Evolutionary conservation across 1,140 invertebrate genomes (phyloP), one percentile per base, ranked within the genome.

Genomic region (Caenorhabditis latens): DNA sequence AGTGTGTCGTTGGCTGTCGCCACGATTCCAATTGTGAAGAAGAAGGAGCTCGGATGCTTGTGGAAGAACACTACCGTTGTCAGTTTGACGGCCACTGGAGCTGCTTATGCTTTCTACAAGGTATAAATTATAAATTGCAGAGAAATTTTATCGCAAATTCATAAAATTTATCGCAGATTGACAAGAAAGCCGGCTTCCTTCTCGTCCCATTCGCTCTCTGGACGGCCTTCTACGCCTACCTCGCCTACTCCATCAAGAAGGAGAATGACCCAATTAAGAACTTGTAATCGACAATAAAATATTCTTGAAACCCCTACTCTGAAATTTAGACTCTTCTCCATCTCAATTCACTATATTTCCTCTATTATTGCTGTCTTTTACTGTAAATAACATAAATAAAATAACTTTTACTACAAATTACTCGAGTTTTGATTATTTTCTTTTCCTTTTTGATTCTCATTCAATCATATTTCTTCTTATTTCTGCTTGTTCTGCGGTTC

Each of bases 91-190:
- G 89, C 91, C 32, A 53, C 84, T 14, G 91, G 85, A 42, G 88
- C 91, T 16, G 75, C 92, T 8, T 19, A 84, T 21, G 90, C 92
- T 19, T 92, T 92, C 86, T 92, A 89, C 86, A 84, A 88, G 86
- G 86, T 87, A 42, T n/a, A n/a, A n/a, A n/a, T n/a, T n/a, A n/a
- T n/a, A n/a, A n/a, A n/a, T n/a, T n/a, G n/a, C n/a, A n/a, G n/a
- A n/a, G n/a, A n/a, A n/a, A n/a, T n/a, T n/a, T n/a, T n/a, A n/a
- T n/a, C n/a, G n/a, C n/a, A n/a, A n/a, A n/a, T n/a, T n/a, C n/a
- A n/a, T n/a, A n/a, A n/a, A 58, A 14, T 58, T 86, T 24, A 24
- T n/a, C 83, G 43, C 86, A 92, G 84, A 92, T 92, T 46, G 90
- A 92, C 87, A 92, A 92, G 82, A 86, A 75, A 9, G 91, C 91